Conservation (phyloP, 2,888 invertebrate species). For the Heterodera filipjevi region DNA sequence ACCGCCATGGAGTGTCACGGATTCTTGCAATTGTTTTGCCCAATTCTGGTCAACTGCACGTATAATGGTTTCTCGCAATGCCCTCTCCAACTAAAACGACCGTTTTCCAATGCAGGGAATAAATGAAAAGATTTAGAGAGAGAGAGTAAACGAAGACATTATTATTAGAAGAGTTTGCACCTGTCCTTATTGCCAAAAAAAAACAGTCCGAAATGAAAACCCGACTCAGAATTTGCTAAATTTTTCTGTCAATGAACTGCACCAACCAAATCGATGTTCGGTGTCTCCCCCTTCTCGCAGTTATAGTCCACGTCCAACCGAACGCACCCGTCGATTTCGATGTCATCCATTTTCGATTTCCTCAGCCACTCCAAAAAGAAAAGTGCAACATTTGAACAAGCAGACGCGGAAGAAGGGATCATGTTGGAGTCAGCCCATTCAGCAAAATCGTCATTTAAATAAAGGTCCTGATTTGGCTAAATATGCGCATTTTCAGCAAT, state of each 20-base stretch:
- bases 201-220: neutral
- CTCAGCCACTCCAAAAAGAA: neutral
- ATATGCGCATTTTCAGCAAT: neutral
- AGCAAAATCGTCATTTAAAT: neutral
- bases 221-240: neutral
- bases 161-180: neutral
- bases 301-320: neutral
- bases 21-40: neutral
- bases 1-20: neutral
- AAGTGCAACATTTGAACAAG: neutral
- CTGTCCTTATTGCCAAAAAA: neutral
- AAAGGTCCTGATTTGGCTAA: conserved; percentile 2
- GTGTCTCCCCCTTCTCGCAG: neutral
- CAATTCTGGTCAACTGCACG: neutral
- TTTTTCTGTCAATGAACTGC: neutral
- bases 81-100: conserved; percentile 6
- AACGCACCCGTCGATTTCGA: neutral
- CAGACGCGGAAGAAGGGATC: neutral
- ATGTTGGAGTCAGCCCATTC: neutral
- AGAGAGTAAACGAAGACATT: neutral
- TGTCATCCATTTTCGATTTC: neutral
- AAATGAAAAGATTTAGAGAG: no score
- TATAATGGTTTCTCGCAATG: neutral
- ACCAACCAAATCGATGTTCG: neutral
- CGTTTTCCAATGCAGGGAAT: no score